Evolutionary conservation across 2,888 invertebrate species (phyloP).

Genomic region (Ormia ochracea): DNA sequence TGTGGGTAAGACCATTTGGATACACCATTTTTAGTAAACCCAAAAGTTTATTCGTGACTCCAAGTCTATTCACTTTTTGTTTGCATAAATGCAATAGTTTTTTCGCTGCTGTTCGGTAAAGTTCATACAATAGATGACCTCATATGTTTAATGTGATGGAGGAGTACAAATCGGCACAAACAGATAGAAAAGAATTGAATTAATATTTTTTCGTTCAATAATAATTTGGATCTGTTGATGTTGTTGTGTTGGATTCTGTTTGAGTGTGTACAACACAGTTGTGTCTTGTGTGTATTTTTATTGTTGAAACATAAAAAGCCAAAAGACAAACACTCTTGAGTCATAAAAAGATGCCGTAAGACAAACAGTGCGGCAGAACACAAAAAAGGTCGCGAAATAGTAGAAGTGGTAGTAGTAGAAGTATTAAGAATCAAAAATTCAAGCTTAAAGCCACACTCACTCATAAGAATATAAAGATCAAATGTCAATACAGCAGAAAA

Average conservation of each 20-base stretch:
- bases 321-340: constrained; percentile 77
- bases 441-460: constrained; percentile 54
- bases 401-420: constrained; percentile 25
- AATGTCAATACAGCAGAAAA: constrained; percentile 71
- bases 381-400: constrained; percentile 1
- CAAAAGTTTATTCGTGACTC: not conserved
- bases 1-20: too few species aligned
- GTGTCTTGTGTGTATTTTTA: constrained; percentile 71
- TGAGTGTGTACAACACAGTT: constrained; percentile 7
- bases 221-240: constrained; percentile 44
- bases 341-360: constrained; percentile 76
- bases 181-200: constrained; percentile 34
- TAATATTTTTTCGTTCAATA: constrained; percentile 17
- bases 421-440: constrained; percentile 40
- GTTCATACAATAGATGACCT: constrained; percentile 75
- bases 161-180: constrained; percentile 46
- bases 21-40: not conserved
- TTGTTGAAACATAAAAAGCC: constrained; percentile 76
- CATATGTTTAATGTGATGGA: constrained; percentile 67
- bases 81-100: constrained; percentile 66
- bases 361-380: constrained; percentile 70
- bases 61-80: constrained; percentile 57
- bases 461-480: constrained; percentile 73
- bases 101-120: constrained; percentile 12
- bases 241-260: constrained; percentile 25